Conservation (phyloP, 1,140 invertebrate species). For the Choristoneura fumiferana region DNA sequence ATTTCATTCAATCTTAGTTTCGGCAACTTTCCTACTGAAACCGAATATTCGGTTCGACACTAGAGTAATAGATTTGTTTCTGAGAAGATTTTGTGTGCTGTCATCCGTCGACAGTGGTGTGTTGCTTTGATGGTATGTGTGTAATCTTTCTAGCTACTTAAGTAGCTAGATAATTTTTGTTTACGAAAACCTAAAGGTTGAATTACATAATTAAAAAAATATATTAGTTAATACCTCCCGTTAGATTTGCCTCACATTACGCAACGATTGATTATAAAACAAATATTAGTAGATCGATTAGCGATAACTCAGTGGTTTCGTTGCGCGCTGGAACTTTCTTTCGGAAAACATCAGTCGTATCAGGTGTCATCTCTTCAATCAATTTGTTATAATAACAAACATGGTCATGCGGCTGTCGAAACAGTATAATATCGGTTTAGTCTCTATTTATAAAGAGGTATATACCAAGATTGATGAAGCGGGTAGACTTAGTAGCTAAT, state of each 20-base stretch:
- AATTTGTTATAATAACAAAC: slow-evolving; percentile 22
- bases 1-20: no score
- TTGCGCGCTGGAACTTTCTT: slow-evolving; percentile 14
- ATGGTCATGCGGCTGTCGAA: neutral
- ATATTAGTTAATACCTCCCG: slow-evolving; percentile 6
- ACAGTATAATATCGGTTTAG: neutral
- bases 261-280: slow-evolving; percentile 19
- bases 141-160: no score
- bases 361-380: slow-evolving; percentile 30
- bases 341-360: slow-evolving; percentile 25
- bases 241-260: neutral
- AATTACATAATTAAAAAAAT: no score
- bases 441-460: slow-evolving; percentile 3
- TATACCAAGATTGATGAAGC: neutral
- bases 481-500: neutral
- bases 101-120: no score
- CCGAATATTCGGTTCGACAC: no score
- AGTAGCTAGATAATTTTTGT: no score
- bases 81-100: no score
- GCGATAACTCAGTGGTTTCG: slow-evolving; percentile 19
- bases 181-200: no score
- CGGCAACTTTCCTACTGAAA: no score
- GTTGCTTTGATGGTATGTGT: no score
- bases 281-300: slow-evolving; percentile 16
- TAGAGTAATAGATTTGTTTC: no score